Evolutionary conservation across 2,888 invertebrate genomes (phyloP).

Genomic region (Drosophila maculinotata): DNA sequence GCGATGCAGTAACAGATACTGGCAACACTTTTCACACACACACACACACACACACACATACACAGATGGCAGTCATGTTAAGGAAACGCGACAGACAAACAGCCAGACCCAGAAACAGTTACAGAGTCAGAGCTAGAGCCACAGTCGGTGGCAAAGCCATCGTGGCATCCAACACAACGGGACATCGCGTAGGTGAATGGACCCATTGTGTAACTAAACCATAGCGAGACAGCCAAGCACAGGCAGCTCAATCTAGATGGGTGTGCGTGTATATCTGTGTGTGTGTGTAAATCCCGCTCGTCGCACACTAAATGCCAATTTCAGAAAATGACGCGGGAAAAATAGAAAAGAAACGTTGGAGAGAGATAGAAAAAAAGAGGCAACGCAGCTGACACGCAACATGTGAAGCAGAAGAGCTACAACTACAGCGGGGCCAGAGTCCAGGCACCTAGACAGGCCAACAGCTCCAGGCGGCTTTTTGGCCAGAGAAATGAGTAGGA

Average conservation of each 20-base stretch:
- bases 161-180: conserved; percentile 67
- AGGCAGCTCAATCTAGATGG: conserved; percentile 54
- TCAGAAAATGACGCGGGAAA: conserved; percentile 79
- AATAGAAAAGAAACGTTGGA: conserved; percentile 25
- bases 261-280: conserved; percentile 36
- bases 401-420: conserved; percentile 43
- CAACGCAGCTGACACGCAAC: conserved; percentile 66
- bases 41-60: conserved; percentile 34
- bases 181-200: conserved; percentile 82
- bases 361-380: conserved; percentile 21
- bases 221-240: conserved; percentile 65
- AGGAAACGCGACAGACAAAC: conserved; percentile 67
- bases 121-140: conserved; percentile 23
- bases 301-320: conserved; percentile 80
- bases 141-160: conserved; percentile 54
- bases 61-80: conserved; percentile 51
- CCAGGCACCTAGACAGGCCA: conserved; percentile 22
- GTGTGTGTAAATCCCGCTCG: conserved; percentile 74
- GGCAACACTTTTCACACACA: conserved; percentile 76
- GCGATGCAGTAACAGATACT: conserved; percentile 80
- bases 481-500: conserved; percentile 1
- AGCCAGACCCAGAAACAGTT: conserved; percentile 25
- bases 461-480: conserved; percentile 55
- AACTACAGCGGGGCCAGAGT: neutral
- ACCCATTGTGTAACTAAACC: conserved; percentile 83